A percentile compares a stretch with the other conserved stretches of the same genome.
Conservation (phyloP, 1,140 invertebrate species). For the Atta cephalotes region DNA sequence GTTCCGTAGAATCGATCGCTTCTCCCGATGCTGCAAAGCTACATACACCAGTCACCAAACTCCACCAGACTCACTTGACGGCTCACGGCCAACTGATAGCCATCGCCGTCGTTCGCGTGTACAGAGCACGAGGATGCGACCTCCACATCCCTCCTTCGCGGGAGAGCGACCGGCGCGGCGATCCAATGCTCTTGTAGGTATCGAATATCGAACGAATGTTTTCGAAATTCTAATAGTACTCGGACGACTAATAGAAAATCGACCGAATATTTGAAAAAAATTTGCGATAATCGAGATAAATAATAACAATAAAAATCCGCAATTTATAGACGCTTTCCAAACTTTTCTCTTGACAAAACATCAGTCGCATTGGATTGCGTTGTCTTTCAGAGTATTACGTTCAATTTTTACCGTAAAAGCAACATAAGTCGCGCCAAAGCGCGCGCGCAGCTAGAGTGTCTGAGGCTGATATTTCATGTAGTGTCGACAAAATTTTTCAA, state of each 20-base stretch:
- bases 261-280: neutral
- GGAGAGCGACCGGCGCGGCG: neutral
- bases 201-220: neutral
- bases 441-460: conserved; percentile 53
- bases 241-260: neutral
- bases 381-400: conserved; percentile 34
- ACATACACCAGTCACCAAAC: neutral
- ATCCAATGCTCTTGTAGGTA: neutral
- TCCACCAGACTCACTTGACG: conserved; percentile 25
- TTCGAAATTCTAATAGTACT: neutral
- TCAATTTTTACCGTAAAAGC: conserved; percentile 70
- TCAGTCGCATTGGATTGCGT: conserved; percentile 31
- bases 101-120: conserved; percentile 33
- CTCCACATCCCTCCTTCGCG: conserved; percentile 39
- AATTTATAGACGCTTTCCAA: neutral
- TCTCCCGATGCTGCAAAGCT: neutral
- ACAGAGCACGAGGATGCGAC: conserved; percentile 13
- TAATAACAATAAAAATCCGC: neutral
- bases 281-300: neutral
- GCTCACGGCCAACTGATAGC: conserved; percentile 63
- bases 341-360: conserved; percentile 47
- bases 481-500: no score
- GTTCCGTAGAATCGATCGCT: conserved; percentile 54
- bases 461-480: no score
- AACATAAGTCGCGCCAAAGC: conserved; percentile 59